phyloP scores from a whole-genome alignment of 2,113 vertebrate species.

The Poecilia latipinna region DNA sequence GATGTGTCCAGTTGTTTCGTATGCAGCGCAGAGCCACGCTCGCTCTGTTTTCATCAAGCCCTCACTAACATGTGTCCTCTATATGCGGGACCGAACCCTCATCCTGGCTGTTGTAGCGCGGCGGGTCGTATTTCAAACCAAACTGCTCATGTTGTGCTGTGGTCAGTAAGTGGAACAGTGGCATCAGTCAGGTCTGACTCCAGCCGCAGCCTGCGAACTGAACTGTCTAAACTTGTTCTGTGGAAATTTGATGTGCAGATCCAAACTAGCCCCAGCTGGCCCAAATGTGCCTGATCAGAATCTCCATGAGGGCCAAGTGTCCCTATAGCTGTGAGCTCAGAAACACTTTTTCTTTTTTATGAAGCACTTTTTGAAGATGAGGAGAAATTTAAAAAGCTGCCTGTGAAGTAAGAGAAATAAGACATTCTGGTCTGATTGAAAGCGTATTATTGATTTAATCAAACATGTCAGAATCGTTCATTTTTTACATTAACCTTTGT shows the following conservation, averaged over 20 bases:
- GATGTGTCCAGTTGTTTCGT: constrained; percentile 18
- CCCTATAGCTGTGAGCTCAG: neutral
- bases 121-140: constrained; percentile 40
- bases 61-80: constrained; percentile 31
- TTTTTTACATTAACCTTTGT: no score
- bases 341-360: no score
- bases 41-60: constrained; percentile 24
- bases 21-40: constrained; percentile 22
- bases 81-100: constrained; percentile 56
- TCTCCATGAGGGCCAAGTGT: neutral
- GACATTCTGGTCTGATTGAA: no score
- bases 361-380: no score
- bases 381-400: no score
- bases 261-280: constrained; percentile 24
- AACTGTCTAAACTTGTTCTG: constrained; percentile 48
- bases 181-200: constrained; percentile 40
- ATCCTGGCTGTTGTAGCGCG: constrained; percentile 17
- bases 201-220: constrained; percentile 17
- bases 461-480: no score
- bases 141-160: constrained; percentile 41
- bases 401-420: no score
- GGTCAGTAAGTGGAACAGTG: constrained; percentile 58
- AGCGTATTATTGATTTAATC: no score
- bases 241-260: constrained; percentile 34
- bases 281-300: constrained; percentile 21